These are phyloP conservation scores for Scaptomyza pallida DNA, from an alignment of 1,140 invertebrate species.

Conservation along the genomic window DNA sequence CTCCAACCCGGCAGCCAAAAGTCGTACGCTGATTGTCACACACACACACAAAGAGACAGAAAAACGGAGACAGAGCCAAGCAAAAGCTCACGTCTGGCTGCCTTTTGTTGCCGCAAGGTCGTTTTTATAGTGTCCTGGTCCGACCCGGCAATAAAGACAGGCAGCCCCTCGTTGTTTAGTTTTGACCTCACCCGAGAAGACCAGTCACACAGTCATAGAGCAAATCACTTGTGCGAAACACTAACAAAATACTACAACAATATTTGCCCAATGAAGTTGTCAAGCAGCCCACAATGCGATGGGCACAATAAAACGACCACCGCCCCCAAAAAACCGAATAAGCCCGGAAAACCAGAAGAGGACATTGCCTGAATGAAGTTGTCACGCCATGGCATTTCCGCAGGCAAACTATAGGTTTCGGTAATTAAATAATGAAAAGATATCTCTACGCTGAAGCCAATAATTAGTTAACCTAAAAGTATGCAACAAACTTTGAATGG, in stretches of 20 bases:
- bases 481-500: background rate
- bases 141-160: conserved; percentile 44
- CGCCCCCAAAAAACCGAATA: background rate
- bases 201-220: conserved; percentile 29
- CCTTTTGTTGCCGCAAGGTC: conserved; percentile 78
- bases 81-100: conserved; percentile 46
- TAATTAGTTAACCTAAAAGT: conserved; percentile 20
- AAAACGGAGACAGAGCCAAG: conserved; percentile 7
- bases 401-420: conserved; percentile 2
- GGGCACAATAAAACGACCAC: background rate
- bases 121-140: conserved; percentile 72
- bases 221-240: conserved; percentile 71
- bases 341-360: conserved; percentile 5
- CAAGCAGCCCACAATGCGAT: conserved; percentile 10
- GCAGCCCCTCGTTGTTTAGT: conserved; percentile 57
- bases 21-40: conserved; percentile 59
- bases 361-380: conserved; percentile 45
- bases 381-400: conserved; percentile 20
- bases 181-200: conserved; percentile 63
- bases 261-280: conserved; percentile 72
- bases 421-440: conserved; percentile 30
- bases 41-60: conserved; percentile 14
- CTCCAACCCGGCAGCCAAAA: conserved; percentile 42
- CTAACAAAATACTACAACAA: conserved; percentile 70
- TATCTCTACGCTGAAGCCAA: conserved; percentile 3